Conservation (phyloP, 2,113 vertebrate genomes). For the Petrocephalus microphthalmus region DNA sequence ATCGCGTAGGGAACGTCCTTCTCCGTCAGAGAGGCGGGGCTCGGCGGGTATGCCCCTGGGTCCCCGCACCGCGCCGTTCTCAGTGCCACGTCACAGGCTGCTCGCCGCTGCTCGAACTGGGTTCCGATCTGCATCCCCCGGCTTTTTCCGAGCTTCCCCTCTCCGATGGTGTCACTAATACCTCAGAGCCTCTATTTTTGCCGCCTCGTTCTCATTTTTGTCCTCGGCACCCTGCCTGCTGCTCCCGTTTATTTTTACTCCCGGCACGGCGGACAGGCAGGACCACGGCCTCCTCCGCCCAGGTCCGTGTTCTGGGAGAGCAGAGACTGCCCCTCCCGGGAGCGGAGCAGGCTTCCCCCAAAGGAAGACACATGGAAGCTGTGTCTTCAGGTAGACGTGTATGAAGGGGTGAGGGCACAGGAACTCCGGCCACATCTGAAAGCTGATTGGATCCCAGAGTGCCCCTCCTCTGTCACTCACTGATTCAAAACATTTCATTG, state of each 20-base stretch:
- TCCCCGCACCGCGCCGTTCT: background rate
- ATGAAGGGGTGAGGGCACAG: background rate
- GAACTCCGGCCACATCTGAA: background rate
- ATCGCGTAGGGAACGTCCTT: background rate
- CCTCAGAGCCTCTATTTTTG: slow-evolving; percentile 26
- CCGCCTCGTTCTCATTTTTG: slow-evolving; percentile 18
- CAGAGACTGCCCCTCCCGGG: background rate
- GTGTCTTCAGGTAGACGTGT: background rate
- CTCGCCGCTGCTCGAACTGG: background rate
- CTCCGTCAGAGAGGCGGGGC: background rate
- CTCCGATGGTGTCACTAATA: slow-evolving; percentile 4
- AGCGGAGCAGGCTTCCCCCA: background rate
- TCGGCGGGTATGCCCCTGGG: background rate
- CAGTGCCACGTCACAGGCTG: background rate
- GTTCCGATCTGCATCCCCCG: background rate
- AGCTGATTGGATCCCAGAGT: background rate
- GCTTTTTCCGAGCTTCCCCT: background rate
- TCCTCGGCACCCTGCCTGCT: background rate
- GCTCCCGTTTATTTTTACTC: slow-evolving; percentile 12
- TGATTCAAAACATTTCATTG: background rate
- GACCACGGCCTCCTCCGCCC: background rate
- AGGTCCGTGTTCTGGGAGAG: background rate
- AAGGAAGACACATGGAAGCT: background rate
- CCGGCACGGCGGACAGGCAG: background rate
- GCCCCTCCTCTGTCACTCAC: background rate